A percentile compares a stretch with the other conserved stretches of the same genome.
These are phyloP conservation scores for Pedionomus torquatus DNA, from an alignment of 2,113 vertebrate species.

Conservation along the genomic window DNA sequence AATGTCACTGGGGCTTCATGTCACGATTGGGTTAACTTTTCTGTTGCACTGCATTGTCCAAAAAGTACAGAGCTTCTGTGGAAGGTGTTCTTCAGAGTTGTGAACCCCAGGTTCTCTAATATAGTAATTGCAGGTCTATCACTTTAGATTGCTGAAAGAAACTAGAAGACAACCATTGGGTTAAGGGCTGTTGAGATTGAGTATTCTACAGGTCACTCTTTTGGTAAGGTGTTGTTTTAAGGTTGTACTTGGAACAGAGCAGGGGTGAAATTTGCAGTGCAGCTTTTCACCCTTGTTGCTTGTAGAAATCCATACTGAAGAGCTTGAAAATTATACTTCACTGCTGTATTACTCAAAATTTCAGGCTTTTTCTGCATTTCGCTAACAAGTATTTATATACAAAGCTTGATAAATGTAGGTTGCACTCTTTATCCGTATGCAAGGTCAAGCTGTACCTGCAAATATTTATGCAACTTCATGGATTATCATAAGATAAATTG, in stretches of 20 bases:
- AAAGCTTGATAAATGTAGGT: not conserved
- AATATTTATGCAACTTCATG: not conserved
- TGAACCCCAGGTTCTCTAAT: not conserved
- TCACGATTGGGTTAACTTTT: not conserved
- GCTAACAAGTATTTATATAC: not conserved
- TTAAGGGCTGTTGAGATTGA: not conserved
- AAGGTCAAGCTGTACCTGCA: not conserved
- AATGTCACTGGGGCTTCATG: not conserved
- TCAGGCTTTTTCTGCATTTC: not conserved
- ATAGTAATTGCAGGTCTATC: not conserved
- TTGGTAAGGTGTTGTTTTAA: not conserved
- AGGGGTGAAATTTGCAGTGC: not conserved
- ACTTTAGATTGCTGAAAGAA: not conserved
- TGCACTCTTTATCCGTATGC: not conserved
- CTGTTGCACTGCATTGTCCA: rapidly evolving
- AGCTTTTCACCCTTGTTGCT: not conserved
- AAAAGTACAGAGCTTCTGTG: not conserved
- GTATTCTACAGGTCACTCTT: not conserved
- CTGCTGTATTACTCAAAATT: not conserved
- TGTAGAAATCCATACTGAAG: not conserved
- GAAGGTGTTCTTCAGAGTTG: not conserved
- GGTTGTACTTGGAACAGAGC: not conserved
- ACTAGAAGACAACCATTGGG: not conserved
- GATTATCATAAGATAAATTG: not conserved
- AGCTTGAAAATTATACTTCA: not conserved